Base-by-base conservation (phyloP, 1,140 invertebrate genomes). In the Bactericera cockerelli region DNA sequence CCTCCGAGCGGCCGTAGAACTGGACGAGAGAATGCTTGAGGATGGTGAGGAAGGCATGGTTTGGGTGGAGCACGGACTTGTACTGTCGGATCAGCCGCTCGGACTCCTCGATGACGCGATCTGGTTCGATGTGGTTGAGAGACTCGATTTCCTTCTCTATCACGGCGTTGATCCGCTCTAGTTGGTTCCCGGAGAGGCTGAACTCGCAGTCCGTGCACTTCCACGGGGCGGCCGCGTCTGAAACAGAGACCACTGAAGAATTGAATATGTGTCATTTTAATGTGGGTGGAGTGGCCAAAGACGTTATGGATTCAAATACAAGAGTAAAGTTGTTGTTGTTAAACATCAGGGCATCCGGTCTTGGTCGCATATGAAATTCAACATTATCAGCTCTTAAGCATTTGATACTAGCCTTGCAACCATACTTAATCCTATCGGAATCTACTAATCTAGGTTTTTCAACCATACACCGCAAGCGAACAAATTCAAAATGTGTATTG, bases 121-220 rank as follows among this genome's bases (percentile, higher is more conserved):
- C 63, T 14, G 69, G 59, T 0, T 26, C 72, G 21, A 70, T 42
- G 21, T 68, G 72, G 28, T 71, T 55, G n/a, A 66, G 60, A 53
- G 80, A 77, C 33, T 78, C 78, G 0, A 82, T 70, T 65, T 85
- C 82, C 14, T 70, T 64, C 65, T 85, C 77, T 26, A 89, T 79
- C 1, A 79, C 75, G 2, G 72, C 64, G 62, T 77, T 74, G 60
- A 79, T 67, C 66, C 68, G 68, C 54, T 67, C 70, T 28, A 87
- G 75, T 0, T 80, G 78, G n/a, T 69, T 64, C 1, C 75, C 77
- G 3, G 71, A 74, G 0, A 79, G 81, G 21, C 72, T 71, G 64
- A 81, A 80, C 14, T 78, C 76, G 65, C 87, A 89, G 54, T 80
- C 74, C 0, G 78, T 79, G 65, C 87, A 90, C 64, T 79, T 80